phyloP scores from a whole-genome alignment of 2,888 invertebrate species.

The Drosophila yooni region DNA sequence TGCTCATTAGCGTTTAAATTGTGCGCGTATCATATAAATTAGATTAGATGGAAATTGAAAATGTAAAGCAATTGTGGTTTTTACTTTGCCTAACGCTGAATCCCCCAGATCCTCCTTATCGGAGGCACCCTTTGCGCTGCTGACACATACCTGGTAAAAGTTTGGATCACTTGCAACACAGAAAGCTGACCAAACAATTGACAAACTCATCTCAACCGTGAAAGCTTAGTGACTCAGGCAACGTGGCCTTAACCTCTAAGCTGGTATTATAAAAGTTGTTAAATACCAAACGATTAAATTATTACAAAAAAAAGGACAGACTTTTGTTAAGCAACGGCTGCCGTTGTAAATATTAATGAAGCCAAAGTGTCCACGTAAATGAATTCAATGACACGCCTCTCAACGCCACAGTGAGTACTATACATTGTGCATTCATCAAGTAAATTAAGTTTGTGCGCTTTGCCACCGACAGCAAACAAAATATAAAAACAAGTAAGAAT shows the following conservation, averaged over 20 bases:
- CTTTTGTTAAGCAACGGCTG: conserved; percentile 34
- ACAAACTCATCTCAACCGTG: conserved; percentile 46
- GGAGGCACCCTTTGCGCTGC: not conserved
- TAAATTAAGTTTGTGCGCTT: conserved; percentile 54
- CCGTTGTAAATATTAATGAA: conserved; percentile 73
- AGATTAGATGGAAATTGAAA: conserved; percentile 78
- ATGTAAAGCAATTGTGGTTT: conserved; percentile 68
- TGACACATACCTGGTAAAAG: conserved; percentile 1
- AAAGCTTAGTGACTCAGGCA: conserved; percentile 21
- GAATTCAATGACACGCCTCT: conserved; percentile 54
- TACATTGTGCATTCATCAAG: conserved; percentile 65
- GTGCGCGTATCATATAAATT: conserved; percentile 80
- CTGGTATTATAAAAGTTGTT: conserved; percentile 51
- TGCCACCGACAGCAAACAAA: conserved; percentile 2
- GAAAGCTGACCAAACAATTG: conserved; percentile 52
- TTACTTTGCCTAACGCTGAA: conserved; percentile 7
- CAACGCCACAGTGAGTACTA: conserved; percentile 6
- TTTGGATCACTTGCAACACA: conserved; percentile 30
- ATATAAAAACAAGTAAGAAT: not conserved
- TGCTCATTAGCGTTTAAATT: conserved; percentile 80
- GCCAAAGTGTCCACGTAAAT: conserved; percentile 60
- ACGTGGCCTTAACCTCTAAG: conserved; percentile 20
- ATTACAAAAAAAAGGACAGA: conserved; percentile 40
- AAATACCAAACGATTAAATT: conserved; percentile 60
- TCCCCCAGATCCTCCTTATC: not conserved